Conservation (phyloP, 2,797 vertebrate species). For the Myotis vivesi region DNA sequence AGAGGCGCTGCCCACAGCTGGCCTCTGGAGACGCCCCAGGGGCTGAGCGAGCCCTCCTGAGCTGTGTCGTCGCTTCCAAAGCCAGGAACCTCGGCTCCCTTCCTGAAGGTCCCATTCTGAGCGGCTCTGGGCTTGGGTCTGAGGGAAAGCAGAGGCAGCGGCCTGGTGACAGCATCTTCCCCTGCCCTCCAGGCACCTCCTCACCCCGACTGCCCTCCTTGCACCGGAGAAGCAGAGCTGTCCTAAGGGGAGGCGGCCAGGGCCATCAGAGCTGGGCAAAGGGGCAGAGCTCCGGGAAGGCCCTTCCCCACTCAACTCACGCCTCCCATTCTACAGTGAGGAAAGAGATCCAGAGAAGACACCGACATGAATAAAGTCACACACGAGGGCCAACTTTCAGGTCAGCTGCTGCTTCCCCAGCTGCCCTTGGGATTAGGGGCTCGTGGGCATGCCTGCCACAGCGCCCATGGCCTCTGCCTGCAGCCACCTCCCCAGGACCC, state of each 20-base stretch:
- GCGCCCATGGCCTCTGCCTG: neutral
- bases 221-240: neutral
- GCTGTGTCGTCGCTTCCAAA: conserved; percentile 67
- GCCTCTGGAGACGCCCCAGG: conserved; percentile 73
- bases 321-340: neutral
- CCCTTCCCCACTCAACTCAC: neutral
- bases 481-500: neutral
- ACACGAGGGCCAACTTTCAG: neutral
- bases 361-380: neutral
- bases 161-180: neutral
- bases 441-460: neutral
- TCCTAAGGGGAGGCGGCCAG: neutral
- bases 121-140: conserved; percentile 79
- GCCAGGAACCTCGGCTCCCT: conserved; percentile 66
- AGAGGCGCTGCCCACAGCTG: conserved; percentile 75
- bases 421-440: neutral
- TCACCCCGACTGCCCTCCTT: too few species aligned
- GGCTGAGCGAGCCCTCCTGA: neutral
- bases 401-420: neutral
- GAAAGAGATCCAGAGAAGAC: neutral
- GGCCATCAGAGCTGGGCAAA: neutral
- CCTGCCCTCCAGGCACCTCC: fast-evolving
- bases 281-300: neutral
- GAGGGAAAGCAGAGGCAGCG: neutral
- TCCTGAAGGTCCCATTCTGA: conserved; percentile 82